phyloP scores from a whole-genome alignment of 2,113 vertebrate species.

The Boleophthalmus pectinirostris region DNA sequence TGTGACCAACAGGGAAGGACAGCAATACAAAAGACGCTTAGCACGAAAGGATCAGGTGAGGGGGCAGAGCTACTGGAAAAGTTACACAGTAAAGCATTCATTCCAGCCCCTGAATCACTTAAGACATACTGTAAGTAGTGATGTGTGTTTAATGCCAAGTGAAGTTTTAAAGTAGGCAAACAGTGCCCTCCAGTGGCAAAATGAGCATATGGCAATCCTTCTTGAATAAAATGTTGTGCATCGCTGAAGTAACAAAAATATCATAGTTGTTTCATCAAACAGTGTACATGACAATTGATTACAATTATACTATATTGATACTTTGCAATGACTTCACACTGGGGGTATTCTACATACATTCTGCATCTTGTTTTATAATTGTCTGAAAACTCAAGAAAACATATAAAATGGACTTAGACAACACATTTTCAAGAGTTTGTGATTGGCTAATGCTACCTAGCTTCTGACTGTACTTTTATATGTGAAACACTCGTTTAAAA shows the following conservation, averaged over 20 bases:
- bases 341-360: too few relatives aligned
- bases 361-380: too few relatives aligned
- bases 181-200: slow-evolving; percentile 53
- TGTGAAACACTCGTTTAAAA: too few relatives aligned
- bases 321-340: too few relatives aligned
- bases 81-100: slow-evolving; percentile 40
- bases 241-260: neutral
- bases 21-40: slow-evolving; percentile 29
- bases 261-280: neutral
- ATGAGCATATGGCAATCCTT: neutral
- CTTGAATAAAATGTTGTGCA: neutral
- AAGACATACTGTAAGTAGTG: slow-evolving; percentile 48
- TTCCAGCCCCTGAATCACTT: slow-evolving; percentile 49
- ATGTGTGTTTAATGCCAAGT: slow-evolving; percentile 23
- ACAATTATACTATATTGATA: neutral
- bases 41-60: slow-evolving; percentile 62
- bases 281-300: neutral
- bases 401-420: too few relatives aligned
- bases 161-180: slow-evolving; percentile 25
- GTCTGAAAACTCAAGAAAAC: too few relatives aligned
- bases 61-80: slow-evolving; percentile 53
- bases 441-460: too few relatives aligned
- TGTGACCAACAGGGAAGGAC: slow-evolving; percentile 48
- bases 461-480: too few relatives aligned
- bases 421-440: too few relatives aligned